Evolutionary conservation across 2,797 vertebrate species (phyloP), one percentile per base, ranked within the genome.

Genomic region (Protosalanx chinensis): DNA sequence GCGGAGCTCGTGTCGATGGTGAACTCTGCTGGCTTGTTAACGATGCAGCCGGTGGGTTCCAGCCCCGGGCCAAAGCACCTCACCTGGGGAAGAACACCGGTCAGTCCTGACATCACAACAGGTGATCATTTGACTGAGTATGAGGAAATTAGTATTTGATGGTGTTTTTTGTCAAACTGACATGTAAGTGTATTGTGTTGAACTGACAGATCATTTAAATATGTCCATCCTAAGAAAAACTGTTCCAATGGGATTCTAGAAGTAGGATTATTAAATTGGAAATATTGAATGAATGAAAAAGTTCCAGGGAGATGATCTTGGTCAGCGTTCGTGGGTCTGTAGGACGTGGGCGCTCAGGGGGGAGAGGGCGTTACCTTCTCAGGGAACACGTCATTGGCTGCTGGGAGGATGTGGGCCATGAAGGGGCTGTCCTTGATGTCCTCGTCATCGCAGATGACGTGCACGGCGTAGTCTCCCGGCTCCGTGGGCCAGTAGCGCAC

Each of bases 401-500:
- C 95, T 0, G 97, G 96, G 49, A 95, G 93, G 80, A 99, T 96
- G 79, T 95, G 94, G 0, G 97, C 97, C 35, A 99, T 98, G 87
- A 97, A 99, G 6, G 96, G 97, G 1, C 96, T 98, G 91, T 97
- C 94, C 27, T 94, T 93, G 87, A 99, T 99, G 87, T 99, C 97
- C 80, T 99, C 94, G 0, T 99, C 96, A 0, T 99, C 97, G 2
- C 97, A 99, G 63, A 99, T 93, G 65, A 98, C 97, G 0, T 99
- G 97, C 29, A 99, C 96, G 0, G 97, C 97, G 0, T 99, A 99
- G 79, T 96, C 95, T 0, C 97, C 97, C 0, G 96, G 87, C 87
- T 99, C 97, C 0, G 95, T 96, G 77, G 97, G 97, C 97, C 97
- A 99, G 80, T 99, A 99, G 1, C 95, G 94, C 60, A 98, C 97